Percentiles rank a stretch among this genome's conserved stretches.
phyloP scores from a whole-genome alignment of 2,888 invertebrate species.

The Thera britannica region DNA sequence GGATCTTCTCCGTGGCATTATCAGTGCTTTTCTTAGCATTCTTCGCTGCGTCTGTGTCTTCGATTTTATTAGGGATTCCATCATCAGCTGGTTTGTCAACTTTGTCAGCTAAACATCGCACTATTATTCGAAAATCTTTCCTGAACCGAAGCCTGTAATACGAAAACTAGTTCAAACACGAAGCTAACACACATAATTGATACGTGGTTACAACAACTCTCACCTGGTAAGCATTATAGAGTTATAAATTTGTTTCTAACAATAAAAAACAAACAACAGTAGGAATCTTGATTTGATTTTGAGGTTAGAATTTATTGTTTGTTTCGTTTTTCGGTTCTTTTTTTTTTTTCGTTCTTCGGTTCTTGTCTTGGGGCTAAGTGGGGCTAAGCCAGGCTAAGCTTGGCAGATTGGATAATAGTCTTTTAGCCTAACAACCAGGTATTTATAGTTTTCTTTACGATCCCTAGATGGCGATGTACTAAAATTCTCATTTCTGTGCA shows the following conservation, averaged over 20 bases:
- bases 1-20: conserved; percentile 70
- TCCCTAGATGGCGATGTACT: no score
- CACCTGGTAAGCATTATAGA: conserved; percentile 38
- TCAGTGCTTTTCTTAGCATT: conserved; percentile 51
- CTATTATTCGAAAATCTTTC: conserved; percentile 56
- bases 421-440: no score
- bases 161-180: not conserved
- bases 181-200: not conserved
- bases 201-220: not conserved
- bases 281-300: not conserved
- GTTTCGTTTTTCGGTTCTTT: no score
- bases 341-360: no score
- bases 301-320: not conserved
- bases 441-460: no score
- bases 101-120: conserved; percentile 63
- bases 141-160: conserved; percentile 54
- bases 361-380: no score
- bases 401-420: no score
- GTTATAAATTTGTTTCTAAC: not conserved
- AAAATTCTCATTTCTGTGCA: no score
- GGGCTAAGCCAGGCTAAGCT: no score
- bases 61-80: conserved; percentile 54
- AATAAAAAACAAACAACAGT: conserved; percentile 15
- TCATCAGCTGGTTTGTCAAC: conserved; percentile 67
- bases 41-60: conserved; percentile 43